These are phyloP conservation scores for Apostichopus japonicus DNA, from an alignment of 35 echinoderm and acorn worm genomes.

Conservation along the genomic window DNA sequence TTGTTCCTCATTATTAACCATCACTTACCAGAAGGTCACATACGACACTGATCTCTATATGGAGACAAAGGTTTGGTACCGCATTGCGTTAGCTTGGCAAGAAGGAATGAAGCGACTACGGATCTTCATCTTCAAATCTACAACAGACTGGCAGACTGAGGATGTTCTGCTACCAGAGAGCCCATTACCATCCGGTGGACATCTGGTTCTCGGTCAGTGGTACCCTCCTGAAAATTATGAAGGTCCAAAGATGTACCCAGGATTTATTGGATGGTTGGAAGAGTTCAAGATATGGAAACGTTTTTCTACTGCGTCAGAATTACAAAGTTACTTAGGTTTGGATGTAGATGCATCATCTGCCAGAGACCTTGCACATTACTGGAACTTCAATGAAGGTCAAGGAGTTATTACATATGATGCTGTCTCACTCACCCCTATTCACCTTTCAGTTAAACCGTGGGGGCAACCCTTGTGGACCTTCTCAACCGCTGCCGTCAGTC, in stretches of 20 bases:
- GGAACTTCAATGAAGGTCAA: slow-evolving; percentile 83
- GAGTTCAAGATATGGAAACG: slow-evolving; percentile 89
- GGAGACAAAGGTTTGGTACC: slow-evolving; percentile 69
- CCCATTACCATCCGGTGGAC: slow-evolving; percentile 40
- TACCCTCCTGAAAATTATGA: slow-evolving; percentile 47
- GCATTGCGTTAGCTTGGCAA: slow-evolving; percentile 74
- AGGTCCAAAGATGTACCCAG: slow-evolving; percentile 57
- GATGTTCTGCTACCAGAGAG: slow-evolving; percentile 25
- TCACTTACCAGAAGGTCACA: slow-evolving; percentile 46
- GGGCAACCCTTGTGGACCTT: slow-evolving; percentile 67
- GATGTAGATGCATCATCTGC: not conserved
- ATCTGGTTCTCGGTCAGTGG: slow-evolving; percentile 78
- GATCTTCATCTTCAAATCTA: slow-evolving; percentile 63
- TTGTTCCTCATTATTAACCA: slow-evolving; percentile 37
- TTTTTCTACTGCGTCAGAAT: slow-evolving; percentile 39
- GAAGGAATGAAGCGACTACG: slow-evolving; percentile 40
- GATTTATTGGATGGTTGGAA: slow-evolving; percentile 83
- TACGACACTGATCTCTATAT: slow-evolving; percentile 47
- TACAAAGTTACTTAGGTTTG: slow-evolving; percentile 32
- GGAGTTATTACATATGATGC: slow-evolving; percentile 65
- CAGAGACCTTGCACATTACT: slow-evolving; percentile 68
- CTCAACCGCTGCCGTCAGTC: slow-evolving; percentile 58
- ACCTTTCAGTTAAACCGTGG: slow-evolving; percentile 63
- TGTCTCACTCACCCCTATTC: slow-evolving; percentile 53
- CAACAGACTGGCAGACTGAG: slow-evolving; percentile 42